A percentile compares a stretch with the other conserved stretches of the same genome.
Conservation (phyloP, 2,113 vertebrate genomes). For the Poicephalus gulielmi region DNA sequence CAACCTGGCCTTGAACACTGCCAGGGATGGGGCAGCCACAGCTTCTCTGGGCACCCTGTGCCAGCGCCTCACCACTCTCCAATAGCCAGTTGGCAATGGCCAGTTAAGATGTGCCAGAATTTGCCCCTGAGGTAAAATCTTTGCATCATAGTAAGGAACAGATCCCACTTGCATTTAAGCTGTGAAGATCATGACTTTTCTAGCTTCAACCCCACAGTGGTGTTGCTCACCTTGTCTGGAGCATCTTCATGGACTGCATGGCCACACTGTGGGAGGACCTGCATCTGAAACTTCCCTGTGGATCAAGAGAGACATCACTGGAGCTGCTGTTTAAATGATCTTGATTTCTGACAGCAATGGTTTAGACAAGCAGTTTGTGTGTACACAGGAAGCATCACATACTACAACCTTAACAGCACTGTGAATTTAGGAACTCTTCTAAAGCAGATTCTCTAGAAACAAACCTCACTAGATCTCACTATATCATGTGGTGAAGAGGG, state of each 20-base stretch:
- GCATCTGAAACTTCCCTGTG: constrained; percentile 98
- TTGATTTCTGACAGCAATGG: neutral
- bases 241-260: constrained; percentile 98
- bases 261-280: constrained; percentile 96
- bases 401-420: neutral
- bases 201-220: accelerated
- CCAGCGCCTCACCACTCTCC: neutral
- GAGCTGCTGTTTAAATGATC: neutral
- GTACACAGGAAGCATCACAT: neutral
- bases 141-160: accelerated
- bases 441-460: neutral
- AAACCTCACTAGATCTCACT: neutral
- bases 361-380: neutral
- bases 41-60: neutral
- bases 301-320: neutral
- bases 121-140: neutral
- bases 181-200: accelerated
- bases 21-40: neutral
- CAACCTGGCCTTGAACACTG: neutral
- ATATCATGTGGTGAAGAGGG: neutral
- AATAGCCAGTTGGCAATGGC: neutral
- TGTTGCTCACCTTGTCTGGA: constrained; percentile 90
- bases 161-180: neutral
- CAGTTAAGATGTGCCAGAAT: neutral
- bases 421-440: neutral